A percentile compares a stretch with the other conserved stretches of the same genome.
These are phyloP conservation scores for Bolinopsis microptera DNA, from an alignment of 37 sponge, comb jelly and placozoan species.

Conservation along the genomic window DNA sequence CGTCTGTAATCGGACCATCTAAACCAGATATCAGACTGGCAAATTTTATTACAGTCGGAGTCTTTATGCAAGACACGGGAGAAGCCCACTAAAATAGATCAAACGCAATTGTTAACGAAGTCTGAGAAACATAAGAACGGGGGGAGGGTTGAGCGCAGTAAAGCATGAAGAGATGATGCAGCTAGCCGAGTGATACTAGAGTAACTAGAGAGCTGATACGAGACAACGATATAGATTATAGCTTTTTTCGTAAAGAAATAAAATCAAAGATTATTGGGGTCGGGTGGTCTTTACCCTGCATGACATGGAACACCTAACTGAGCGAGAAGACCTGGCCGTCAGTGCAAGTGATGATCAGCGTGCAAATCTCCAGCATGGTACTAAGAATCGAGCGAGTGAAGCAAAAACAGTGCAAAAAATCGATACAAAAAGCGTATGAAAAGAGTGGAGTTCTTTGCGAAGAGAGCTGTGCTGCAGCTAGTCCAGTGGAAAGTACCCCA, in stretches of 20 bases:
- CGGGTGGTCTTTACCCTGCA: too few species aligned
- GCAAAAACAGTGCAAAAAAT: too few species aligned
- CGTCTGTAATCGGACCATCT: background rate
- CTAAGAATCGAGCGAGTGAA: too few species aligned
- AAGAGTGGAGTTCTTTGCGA: too few species aligned
- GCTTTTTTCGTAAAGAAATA: too few species aligned
- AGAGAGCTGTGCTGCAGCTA: background rate
- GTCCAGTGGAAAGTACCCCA: background rate
- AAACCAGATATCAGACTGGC: background rate
- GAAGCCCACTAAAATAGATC: background rate
- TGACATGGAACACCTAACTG: too few species aligned
- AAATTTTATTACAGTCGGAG: background rate
- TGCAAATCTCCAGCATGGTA: too few species aligned
- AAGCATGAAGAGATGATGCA: background rate
- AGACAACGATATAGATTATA: too few species aligned
- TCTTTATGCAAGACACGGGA: background rate
- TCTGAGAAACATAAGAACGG: background rate
- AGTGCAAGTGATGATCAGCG: too few species aligned
- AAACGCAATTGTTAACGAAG: background rate
- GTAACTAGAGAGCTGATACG: background rate
- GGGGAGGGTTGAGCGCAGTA: background rate
- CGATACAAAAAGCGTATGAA: too few species aligned
- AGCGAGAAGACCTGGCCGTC: too few species aligned
- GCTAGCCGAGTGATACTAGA: background rate
- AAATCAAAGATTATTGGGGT: too few species aligned